Evolutionary conservation across 2,888 invertebrate species (phyloP), one percentile per base, ranked within the genome.

Genomic region (Apocheima hispidaria): DNA sequence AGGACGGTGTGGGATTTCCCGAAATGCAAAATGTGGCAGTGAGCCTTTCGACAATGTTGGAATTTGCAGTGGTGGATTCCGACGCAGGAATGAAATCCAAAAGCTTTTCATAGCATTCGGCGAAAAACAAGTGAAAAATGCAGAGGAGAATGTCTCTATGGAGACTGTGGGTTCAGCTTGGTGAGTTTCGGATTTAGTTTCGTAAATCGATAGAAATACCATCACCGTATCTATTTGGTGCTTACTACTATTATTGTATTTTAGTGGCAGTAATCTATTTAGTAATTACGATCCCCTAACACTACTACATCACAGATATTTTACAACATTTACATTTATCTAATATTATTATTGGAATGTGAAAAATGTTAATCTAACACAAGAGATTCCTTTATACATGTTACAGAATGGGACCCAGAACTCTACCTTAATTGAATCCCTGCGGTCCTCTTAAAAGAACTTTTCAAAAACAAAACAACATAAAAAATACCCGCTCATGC

Each of bases 281-380:
- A 55, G 21, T 57, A n/a, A 33, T 49, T 48, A 60, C 51, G 44
- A 48, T 58, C 41, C 35, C 55, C 62, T 66, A 65, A 64, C 56
- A 61, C 66, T 66, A 66, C 60, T 70, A 82, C 81, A 86, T 86
- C 86, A 86, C 86, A 86, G 86, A 85, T 84, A 83, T 77, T 78
- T 85, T 70, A 70, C 70, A 66, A 67, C 63, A 69, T 66, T 60
- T 68, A 63, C 54, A 66, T 51, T 56, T 57, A 33, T 41, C n/a
- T 33, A n/a, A 20, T 50, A 62, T 51, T 54, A 56, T 46, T 66
- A 66, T 62, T 63, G 71, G 70, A 72, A 71, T 68, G 69, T 66
- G 4, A 50, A 43, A 53, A 53, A 14, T 59, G 18, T 63, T 48
- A 30, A 51, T 7, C 12, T 30, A 30, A 20, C 52, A 14, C 18